phyloP scores from a whole-genome alignment of 2,113 vertebrate genomes.

The Sphyrna mokarran region DNA sequence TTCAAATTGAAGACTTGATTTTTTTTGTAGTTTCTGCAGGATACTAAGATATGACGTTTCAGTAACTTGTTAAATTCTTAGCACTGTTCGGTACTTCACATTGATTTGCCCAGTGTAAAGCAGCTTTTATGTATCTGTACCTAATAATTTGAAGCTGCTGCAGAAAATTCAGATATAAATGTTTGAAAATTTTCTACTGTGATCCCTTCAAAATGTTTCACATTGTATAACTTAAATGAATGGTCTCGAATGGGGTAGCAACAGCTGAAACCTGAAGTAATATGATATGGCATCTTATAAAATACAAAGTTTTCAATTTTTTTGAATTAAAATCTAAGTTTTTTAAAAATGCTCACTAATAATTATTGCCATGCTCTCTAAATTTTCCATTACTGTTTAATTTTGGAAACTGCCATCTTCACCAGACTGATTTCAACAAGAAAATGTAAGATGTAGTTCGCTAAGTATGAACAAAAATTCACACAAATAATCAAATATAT shows the following conservation, averaged over 20 bases:
- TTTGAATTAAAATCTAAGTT: not conserved
- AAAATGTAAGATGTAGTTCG: not conserved
- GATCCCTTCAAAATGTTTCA: slow-evolving; percentile 1
- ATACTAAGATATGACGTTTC: not conserved
- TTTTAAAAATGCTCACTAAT: not conserved
- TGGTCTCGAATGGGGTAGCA: not conserved
- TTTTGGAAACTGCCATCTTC: not conserved
- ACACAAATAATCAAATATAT: not conserved
- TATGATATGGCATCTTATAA: not conserved
- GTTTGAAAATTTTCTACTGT: not conserved
- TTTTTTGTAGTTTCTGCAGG: not conserved
- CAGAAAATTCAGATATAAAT: not conserved
- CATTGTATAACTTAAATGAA: not conserved
- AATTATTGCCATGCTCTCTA: not conserved
- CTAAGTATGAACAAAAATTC: not conserved
- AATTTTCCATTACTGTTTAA: not conserved
- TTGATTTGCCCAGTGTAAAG: not conserved
- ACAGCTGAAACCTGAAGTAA: not conserved
- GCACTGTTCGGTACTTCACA: not conserved
- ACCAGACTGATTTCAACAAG: not conserved
- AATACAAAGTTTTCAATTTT: not conserved
- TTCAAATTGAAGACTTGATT: not conserved
- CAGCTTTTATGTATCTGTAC: not conserved
- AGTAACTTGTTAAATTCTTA: not conserved
- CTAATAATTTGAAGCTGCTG: not conserved